Evolutionary conservation across 2,797 vertebrate genomes (phyloP).

Genomic region (Calcarius lapponicus): DNA sequence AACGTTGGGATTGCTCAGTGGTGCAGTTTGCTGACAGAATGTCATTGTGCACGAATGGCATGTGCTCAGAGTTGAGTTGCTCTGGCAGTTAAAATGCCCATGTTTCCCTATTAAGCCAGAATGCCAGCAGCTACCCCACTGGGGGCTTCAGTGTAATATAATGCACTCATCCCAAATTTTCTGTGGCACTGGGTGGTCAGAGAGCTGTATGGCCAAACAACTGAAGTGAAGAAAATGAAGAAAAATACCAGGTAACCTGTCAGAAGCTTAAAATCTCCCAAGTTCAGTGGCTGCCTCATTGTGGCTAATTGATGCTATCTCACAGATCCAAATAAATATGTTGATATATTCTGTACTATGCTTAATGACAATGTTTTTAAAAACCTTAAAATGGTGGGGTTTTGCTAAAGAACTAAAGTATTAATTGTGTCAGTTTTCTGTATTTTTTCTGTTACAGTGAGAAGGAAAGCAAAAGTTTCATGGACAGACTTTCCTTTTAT

Average conservation of each 20-base stretch:
- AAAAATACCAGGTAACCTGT: not conserved
- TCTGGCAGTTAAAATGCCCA: not conserved
- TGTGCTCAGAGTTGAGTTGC: not conserved
- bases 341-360: not conserved
- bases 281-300: not conserved
- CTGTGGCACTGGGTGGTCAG: not conserved
- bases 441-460: not conserved
- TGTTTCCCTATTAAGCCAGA: not conserved
- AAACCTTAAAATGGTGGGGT: not conserved
- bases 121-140: not conserved
- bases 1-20: slow-evolving; percentile 26
- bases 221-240: not conserved
- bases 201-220: not conserved
- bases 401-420: not conserved
- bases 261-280: not conserved
- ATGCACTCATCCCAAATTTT: not conserved
- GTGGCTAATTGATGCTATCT: not conserved
- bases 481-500: not conserved
- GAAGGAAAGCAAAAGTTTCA: not conserved
- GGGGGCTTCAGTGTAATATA: not conserved
- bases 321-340: not conserved
- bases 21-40: slow-evolving; percentile 46
- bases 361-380: not conserved
- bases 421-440: not conserved
- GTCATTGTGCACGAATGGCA: not conserved